A percentile compares a stretch with the other conserved stretches of the same genome.
Conservation (phyloP, 2,113 vertebrate genomes). For the Callithrix jacchus region DNA sequence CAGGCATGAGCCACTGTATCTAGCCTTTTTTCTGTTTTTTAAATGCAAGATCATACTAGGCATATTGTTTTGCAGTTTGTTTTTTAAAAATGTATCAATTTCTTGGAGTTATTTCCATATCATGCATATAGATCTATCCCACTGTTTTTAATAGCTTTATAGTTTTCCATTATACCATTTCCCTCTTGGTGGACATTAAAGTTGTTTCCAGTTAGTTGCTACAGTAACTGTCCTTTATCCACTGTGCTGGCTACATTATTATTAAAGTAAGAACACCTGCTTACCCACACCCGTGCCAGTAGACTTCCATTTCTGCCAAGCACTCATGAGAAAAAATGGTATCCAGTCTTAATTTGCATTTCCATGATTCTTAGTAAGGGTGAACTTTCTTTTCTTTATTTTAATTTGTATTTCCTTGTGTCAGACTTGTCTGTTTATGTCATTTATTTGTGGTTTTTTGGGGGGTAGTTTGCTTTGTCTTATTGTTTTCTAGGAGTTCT, state of each 20-base stretch:
- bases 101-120: neutral
- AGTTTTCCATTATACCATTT: neutral
- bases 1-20: no score
- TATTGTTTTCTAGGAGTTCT: neutral
- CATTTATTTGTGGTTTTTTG: neutral
- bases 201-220: neutral
- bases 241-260: rapidly evolving
- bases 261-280: neutral
- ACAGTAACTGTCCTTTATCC: neutral
- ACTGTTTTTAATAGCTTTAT: neutral
- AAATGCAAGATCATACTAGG: neutral
- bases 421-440: neutral
- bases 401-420: neutral
- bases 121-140: neutral
- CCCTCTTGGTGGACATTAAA: neutral
- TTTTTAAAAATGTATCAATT: neutral
- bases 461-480: neutral
- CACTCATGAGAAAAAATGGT: neutral
- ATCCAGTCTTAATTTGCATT: neutral
- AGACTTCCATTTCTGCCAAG: neutral
- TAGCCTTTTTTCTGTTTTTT: neutral
- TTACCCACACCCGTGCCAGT: neutral
- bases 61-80: neutral
- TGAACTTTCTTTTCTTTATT: neutral
- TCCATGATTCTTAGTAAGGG: neutral